Evolutionary conservation across 1,140 invertebrate genomes (phyloP).

Genomic region (Trypoxylus dichotomus): DNA sequence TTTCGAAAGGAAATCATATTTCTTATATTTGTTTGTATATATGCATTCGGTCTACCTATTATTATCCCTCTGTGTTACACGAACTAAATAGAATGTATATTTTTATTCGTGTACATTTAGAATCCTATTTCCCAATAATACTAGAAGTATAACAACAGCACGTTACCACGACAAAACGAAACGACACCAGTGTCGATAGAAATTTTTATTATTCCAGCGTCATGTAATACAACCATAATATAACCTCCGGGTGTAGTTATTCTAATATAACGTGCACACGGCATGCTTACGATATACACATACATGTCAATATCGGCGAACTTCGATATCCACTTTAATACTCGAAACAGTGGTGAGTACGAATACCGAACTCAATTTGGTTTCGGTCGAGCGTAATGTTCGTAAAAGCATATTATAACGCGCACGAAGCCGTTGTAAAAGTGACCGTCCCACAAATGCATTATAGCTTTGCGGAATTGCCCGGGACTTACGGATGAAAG

Average conservation of each 20-base stretch:
- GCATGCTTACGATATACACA: not conserved
- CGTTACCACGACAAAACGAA: not conserved
- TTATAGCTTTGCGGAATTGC: not conserved
- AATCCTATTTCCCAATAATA: not conserved
- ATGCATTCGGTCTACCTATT: too few species aligned
- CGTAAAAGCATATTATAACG: conserved; percentile 12
- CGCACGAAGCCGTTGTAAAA: not conserved
- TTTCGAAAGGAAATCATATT: too few species aligned
- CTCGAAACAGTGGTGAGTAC: not conserved
- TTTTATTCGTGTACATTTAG: not conserved
- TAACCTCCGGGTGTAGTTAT: conserved; percentile 22
- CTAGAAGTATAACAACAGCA: not conserved
- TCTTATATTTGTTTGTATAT: too few species aligned
- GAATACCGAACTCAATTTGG: conserved; percentile 1
- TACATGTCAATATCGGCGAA: conserved; percentile 7
- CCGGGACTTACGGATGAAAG: not conserved
- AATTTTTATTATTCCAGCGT: conserved; percentile 13
- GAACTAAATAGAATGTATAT: not conserved
- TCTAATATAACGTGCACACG: conserved; percentile 14
- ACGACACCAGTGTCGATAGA: not conserved
- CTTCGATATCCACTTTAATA: conserved; percentile 17
- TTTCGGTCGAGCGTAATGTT: conserved; percentile 10
- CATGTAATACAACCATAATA: conserved; percentile 21
- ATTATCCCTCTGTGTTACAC: not conserved
- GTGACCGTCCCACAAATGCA: not conserved